Conservation (phyloP, 1,140 invertebrate genomes). For the Euglossa dilemma region DNA sequence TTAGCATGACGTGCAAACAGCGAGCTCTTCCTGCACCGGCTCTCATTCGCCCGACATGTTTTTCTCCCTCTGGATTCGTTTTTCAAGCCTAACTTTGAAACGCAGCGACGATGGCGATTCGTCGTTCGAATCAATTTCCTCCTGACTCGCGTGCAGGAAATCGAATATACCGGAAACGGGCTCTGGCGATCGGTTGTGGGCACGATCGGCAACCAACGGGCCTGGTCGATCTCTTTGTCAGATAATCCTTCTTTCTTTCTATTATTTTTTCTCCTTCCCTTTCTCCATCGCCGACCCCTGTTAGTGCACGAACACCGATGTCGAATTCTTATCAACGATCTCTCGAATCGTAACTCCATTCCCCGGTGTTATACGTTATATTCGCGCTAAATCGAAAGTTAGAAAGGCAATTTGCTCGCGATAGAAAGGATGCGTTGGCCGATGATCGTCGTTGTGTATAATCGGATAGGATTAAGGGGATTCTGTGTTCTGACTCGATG, state of each 20-base stretch:
- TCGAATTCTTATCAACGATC: slow-evolving; percentile 40
- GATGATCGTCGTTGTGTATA: background rate
- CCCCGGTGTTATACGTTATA: slow-evolving; percentile 3
- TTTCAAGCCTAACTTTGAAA: slow-evolving; percentile 32
- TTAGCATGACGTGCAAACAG: background rate
- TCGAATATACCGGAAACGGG: slow-evolving; percentile 68
- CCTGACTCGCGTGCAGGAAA: slow-evolving; percentile 67
- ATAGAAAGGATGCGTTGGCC: background rate
- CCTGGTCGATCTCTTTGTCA: slow-evolving; percentile 59
- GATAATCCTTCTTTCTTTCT: slow-evolving; percentile 41
- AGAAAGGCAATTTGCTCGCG: background rate
- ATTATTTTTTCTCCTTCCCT: slow-evolving; percentile 19
- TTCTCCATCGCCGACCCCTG: background rate
- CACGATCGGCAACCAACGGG: background rate
- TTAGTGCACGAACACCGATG: slow-evolving; percentile 8
- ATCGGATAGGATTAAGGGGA: background rate
- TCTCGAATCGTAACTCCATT: slow-evolving; percentile 26
- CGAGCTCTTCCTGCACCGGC: background rate
- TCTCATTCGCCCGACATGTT: background rate
- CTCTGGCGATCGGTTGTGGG: slow-evolving; percentile 34
- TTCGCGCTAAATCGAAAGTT: background rate
- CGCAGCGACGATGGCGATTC: slow-evolving; percentile 8
- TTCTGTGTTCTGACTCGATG: background rate
- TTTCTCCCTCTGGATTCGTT: background rate
- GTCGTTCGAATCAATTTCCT: slow-evolving; percentile 72